Evolutionary conservation across 2,113 vertebrate genomes (phyloP), one percentile per base, ranked within the genome.

Genomic region (Hippoglossus stenolepis): DNA sequence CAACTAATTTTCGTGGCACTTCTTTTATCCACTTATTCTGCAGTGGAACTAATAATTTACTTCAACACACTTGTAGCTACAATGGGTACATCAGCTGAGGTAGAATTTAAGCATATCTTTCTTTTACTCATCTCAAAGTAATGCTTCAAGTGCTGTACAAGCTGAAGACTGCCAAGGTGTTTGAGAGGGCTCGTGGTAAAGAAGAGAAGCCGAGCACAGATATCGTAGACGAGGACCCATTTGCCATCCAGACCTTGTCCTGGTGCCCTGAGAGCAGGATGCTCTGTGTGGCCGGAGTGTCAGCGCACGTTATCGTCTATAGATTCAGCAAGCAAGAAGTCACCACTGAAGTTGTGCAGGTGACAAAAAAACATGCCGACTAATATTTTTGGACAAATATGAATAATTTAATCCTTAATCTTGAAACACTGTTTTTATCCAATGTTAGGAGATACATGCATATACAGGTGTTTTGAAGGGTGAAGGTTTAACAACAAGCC

Each of bases 211-310:
- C 95, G 13, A 96, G 87, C 70, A 95, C 96, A 2, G 98, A 99
- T 24, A 97, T 97, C 57, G 96, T 97, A 49, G 98, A 99, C 51
- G 98, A 99, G 93, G 98, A 99, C 79, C 98, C 97, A 0, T 99
- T 97, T 40, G 98, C 98, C 91, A 97, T 99, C 93, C 98, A 99
- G 89, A 98, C 97, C 73, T 90, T 99, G 87, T 96, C 95, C 26
- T 99, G 97, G 98, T 99, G 98, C 89, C 96, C 97, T 1, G 98
- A 99, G 92, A 99, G 98, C 87, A 94, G 98, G 75, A 96, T 98
- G 95, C 93, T 99, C 3, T 98, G 96, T 65, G 93, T 98, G 90
- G 96, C 97, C 11, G 98, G 97, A 54, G 98, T 99, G 83, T 98
- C 97, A 5, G 97, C 98, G 40, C 98, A 99, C 38, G 94, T 99